Percentiles rank a stretch among this genome's conserved stretches.
phyloP scores from a whole-genome alignment of 2,797 vertebrate genomes.

The Gymnocypris eckloni region DNA sequence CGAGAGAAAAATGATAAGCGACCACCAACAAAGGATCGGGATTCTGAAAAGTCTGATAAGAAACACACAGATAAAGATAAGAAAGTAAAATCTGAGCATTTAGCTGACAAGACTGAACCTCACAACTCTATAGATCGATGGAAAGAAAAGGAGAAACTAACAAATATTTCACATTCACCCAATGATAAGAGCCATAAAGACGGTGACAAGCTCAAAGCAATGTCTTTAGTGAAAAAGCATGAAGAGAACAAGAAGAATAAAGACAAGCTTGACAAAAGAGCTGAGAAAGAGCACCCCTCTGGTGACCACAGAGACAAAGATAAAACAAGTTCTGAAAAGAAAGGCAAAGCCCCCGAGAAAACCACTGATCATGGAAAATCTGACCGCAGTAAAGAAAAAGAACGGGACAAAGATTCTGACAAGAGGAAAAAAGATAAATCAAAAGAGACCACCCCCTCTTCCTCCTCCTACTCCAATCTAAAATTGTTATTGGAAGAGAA shows the following conservation, averaged over 20 bases:
- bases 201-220: constrained; percentile 86
- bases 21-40: constrained; percentile 85
- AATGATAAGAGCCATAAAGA: constrained; percentile 91
- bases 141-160: constrained; percentile 81
- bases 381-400: constrained; percentile 87
- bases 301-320: constrained; percentile 87
- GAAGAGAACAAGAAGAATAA: constrained; percentile 92
- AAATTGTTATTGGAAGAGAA: constrained; percentile 90
- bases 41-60: constrained; percentile 89
- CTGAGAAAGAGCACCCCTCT: constrained; percentile 85
- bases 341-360: constrained; percentile 87
- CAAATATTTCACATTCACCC: constrained; percentile 74
- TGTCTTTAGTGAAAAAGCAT: constrained; percentile 80
- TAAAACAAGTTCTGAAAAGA: constrained; percentile 85
- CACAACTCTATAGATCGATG: constrained; percentile 85
- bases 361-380: constrained; percentile 82
- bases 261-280: constrained; percentile 89
- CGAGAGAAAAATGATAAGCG: constrained; percentile 90
- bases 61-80: constrained; percentile 92
- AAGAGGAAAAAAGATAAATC: constrained; percentile 90
- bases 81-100: constrained; percentile 87
- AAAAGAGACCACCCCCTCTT: constrained; percentile 80
- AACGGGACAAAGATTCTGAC: constrained; percentile 82
- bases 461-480: constrained; percentile 78
- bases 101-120: constrained; percentile 84